Percentiles rank a stretch among this genome's conserved stretches.
Evolutionary conservation across 2,113 vertebrate genomes (phyloP).

Genomic region (Tragelaphus scriptus): DNA sequence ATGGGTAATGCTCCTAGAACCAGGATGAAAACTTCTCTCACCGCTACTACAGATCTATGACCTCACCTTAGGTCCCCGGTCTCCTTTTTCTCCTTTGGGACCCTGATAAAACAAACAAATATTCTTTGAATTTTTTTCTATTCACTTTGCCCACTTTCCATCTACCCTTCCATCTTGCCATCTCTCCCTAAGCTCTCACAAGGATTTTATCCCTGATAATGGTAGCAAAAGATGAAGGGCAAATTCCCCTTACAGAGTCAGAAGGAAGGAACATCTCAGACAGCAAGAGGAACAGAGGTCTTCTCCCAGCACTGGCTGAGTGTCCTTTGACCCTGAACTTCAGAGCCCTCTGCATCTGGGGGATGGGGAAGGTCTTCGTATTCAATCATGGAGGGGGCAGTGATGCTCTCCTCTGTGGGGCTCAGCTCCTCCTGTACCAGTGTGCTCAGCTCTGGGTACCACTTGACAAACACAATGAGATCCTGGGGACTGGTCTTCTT

Average conservation of each 20-base stretch:
- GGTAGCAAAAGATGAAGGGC: neutral
- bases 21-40: neutral
- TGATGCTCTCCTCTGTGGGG: neutral
- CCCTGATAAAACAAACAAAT: conserved; percentile 79
- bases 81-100: conserved; percentile 86
- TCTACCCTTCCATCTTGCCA: neutral
- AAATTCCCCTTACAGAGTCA: neutral
- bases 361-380: neutral
- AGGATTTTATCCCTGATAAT: neutral
- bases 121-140: neutral
- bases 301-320: accelerated
- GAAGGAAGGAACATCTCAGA: neutral
- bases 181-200: neutral
- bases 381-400: neutral
- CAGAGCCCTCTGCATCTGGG: neutral
- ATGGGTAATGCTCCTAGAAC: neutral
- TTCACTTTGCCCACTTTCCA: neutral
- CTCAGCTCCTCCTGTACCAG: neutral
- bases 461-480: neutral
- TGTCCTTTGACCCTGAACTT: neutral
- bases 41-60: neutral
- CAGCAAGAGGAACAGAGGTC: neutral
- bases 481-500: neutral
- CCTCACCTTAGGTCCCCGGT: conserved; percentile 88
- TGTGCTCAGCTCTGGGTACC: neutral